Conservation (phyloP, 2,888 invertebrate species). For the Eurois occulta region DNA sequence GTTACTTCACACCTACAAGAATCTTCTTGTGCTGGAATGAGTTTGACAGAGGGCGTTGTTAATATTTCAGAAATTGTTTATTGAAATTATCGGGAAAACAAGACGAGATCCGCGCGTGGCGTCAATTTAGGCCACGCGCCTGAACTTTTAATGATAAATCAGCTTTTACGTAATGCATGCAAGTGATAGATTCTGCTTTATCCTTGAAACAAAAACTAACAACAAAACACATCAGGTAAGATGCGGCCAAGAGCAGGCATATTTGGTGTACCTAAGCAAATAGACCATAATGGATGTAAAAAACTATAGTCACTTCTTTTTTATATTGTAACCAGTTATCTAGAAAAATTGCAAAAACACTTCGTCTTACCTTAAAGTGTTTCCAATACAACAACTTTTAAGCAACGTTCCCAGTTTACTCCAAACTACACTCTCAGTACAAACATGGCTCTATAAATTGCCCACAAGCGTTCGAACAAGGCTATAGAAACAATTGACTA, state of each 20-base stretch:
- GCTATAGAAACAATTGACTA: slow-evolving; percentile 47
- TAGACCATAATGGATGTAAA: neutral
- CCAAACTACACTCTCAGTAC: slow-evolving; percentile 14
- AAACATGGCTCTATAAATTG: slow-evolving; percentile 52
- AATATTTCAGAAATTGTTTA: neutral
- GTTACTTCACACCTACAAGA: neutral
- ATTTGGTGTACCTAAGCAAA: neutral
- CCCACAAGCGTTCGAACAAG: slow-evolving; percentile 41
- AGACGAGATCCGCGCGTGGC: neutral
- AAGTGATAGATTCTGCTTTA: neutral
- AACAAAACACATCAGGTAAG: neutral
- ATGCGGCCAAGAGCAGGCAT: neutral
- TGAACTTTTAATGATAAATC: neutral
- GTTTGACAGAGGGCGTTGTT: neutral
- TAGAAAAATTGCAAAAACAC: neutral
- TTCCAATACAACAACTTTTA: slow-evolving; percentile 10
- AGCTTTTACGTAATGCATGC: neutral
- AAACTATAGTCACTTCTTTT: neutral
- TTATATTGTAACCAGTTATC: neutral
- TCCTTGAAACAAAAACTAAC: neutral
- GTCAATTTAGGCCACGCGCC: neutral
- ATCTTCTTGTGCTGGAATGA: neutral
- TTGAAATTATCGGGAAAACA: neutral
- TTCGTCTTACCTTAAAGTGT: neutral
- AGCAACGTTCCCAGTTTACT: slow-evolving; percentile 14